These are phyloP conservation scores for Corella eumyota DNA, from an alignment of 23 tunicate genomes.

Conservation along the genomic window DNA sequence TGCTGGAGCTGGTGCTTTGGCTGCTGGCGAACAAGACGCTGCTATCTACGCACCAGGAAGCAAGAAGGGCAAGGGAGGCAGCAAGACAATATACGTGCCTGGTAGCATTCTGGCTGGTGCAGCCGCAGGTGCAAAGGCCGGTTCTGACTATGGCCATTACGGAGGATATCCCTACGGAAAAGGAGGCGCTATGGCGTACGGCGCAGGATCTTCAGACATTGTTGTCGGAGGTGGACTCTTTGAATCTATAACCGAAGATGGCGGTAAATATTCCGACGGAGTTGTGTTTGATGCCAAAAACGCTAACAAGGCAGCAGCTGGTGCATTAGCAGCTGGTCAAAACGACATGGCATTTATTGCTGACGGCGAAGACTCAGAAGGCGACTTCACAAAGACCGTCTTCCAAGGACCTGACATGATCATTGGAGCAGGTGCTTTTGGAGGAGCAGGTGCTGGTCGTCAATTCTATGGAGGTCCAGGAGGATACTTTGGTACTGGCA, in stretches of 20 bases:
- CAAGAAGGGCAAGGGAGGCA: constrained; percentile 4
- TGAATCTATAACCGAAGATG: neutral
- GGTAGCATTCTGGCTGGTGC: constrained; percentile 12
- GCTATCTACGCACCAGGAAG: neutral
- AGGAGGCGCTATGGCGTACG: neutral
- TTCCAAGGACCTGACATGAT: too few relatives aligned
- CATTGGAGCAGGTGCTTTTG: too few relatives aligned
- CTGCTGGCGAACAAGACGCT: constrained; percentile 8
- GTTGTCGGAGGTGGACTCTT: neutral
- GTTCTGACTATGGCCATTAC: neutral
- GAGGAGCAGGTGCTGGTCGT: too few relatives aligned
- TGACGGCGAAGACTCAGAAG: neutral
- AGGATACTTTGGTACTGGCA: too few relatives aligned
- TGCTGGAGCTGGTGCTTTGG: constrained; percentile 1
- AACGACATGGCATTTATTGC: too few relatives aligned
- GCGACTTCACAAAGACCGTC: neutral
- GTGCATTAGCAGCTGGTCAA: too few relatives aligned
- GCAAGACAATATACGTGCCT: constrained; percentile 15
- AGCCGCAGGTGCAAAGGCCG: neutral
- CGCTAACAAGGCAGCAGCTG: too few relatives aligned
- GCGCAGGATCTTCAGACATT: constrained; percentile 2
- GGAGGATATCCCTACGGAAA: neutral
- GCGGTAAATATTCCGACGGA: neutral
- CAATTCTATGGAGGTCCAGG: too few relatives aligned
- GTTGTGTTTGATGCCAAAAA: constrained; percentile 1